Percentiles rank a stretch among this genome's conserved stretches.
These are phyloP conservation scores for Coenobita brevimanus DNA, from an alignment of 1,140 invertebrate species.

Conservation along the genomic window DNA sequence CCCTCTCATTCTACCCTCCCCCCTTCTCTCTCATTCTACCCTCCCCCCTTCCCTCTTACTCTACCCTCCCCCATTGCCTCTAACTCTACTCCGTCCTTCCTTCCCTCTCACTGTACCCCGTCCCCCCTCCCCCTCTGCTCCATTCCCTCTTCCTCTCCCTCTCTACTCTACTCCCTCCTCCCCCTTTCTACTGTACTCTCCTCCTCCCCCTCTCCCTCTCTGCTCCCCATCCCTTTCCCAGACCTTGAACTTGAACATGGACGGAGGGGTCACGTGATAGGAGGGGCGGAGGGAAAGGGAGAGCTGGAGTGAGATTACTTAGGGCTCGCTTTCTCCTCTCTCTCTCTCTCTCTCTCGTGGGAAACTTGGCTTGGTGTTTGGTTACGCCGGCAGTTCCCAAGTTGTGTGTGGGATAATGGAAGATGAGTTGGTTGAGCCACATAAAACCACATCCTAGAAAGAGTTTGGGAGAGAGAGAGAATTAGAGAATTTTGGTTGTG, in stretches of 20 bases:
- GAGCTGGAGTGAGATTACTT: too few species aligned
- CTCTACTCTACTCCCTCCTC: neutral
- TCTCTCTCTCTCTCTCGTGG: too few species aligned
- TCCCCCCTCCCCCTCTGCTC: neutral
- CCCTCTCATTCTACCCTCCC: neutral
- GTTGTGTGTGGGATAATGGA: too few species aligned
- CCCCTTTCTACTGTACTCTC: neutral
- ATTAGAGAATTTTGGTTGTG: too few species aligned
- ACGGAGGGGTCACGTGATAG: too few species aligned
- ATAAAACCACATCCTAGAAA: too few species aligned
- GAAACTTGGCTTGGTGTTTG: too few species aligned
- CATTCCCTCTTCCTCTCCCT: neutral
- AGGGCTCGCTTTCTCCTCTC: too few species aligned
- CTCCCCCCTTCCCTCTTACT: neutral
- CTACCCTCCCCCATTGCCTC: neutral
- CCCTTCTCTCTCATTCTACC: neutral
- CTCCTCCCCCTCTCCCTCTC: constrained; percentile 16
- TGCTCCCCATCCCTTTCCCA: neutral
- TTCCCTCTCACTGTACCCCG: neutral
- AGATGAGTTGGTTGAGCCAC: too few species aligned
- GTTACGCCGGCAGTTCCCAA: too few species aligned
- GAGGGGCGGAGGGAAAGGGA: neutral
- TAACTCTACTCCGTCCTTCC: neutral
- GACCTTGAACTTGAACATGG: neutral
- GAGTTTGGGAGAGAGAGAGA: too few species aligned